phyloP scores from a whole-genome alignment of 1,140 invertebrate genomes.

The Phortica variegata region DNA sequence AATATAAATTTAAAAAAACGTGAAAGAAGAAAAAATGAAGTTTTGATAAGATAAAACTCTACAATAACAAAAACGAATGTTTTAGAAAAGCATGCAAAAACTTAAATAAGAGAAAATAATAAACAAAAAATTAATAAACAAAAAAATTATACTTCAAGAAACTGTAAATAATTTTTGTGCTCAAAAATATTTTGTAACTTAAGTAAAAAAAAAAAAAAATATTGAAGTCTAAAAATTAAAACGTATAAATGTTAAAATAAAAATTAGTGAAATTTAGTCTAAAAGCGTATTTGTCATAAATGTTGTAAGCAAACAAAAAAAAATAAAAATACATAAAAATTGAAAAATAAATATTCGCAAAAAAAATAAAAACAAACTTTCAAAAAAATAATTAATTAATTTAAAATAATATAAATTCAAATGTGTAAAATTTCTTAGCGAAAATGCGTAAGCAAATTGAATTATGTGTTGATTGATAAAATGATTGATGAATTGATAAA shows the following conservation, averaged over 20 bases:
- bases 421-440: no score
- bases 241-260: no score
- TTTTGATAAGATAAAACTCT: not conserved
- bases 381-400: constrained; percentile 8
- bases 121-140: not conserved
- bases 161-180: not conserved
- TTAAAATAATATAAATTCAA: not conserved
- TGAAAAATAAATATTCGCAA: constrained; percentile 30
- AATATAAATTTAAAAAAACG: not conserved
- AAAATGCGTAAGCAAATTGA: no score
- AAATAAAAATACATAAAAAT: constrained; percentile 9
- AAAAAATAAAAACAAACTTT: constrained; percentile 42
- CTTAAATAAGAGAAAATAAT: not conserved
- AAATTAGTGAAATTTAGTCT: no score
- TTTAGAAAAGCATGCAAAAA: not conserved
- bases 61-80: not conserved
- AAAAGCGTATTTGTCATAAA: constrained; percentile 24
- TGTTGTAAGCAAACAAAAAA: constrained; percentile 36
- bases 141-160: not conserved
- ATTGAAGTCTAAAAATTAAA: no score
- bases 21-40: not conserved
- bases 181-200: no score
- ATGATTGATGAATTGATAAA: no score
- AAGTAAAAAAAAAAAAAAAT: no score
- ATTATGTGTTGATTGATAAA: no score